phyloP scores from a whole-genome alignment of 53 echinoderm and acorn worm genomes.

The Zoroaster sp. region DNA sequence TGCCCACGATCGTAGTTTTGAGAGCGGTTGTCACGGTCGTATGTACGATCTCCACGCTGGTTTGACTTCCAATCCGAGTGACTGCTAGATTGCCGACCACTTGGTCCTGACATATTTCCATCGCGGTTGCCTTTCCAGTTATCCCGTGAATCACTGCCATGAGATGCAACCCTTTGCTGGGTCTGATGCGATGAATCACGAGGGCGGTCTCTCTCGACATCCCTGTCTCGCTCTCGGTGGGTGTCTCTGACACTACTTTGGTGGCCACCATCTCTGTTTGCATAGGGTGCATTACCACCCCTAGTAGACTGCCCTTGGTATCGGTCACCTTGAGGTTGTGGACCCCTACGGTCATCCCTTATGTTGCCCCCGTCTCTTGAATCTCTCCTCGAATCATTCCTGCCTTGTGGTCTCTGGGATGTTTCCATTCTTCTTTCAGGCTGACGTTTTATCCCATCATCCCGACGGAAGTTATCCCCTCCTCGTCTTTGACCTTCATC shows the following conservation, averaged over 20 bases:
- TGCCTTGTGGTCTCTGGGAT: neutral
- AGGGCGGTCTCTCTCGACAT: slow-evolving; percentile 19
- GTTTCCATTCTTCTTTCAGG: slow-evolving; percentile 42
- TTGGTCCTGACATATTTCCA: neutral
- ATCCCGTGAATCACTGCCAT: slow-evolving; percentile 22
- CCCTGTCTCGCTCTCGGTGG: slow-evolving; percentile 24
- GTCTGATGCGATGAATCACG: slow-evolving; percentile 33
- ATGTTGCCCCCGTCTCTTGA: slow-evolving; percentile 29
- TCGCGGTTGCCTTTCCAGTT: slow-evolving; percentile 40
- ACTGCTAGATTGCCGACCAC: slow-evolving; percentile 5
- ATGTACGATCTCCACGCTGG: slow-evolving; percentile 29
- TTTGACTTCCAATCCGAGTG: slow-evolving; percentile 44
- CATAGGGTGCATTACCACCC: slow-evolving; percentile 19
- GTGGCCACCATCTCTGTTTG: neutral
- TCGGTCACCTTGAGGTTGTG: slow-evolving; percentile 15
- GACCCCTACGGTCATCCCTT: slow-evolving; percentile 49
- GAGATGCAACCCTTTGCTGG: slow-evolving; percentile 17
- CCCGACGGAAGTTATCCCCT: slow-evolving; percentile 48
- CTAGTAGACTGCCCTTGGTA: slow-evolving; percentile 47
- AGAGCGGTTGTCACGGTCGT: slow-evolving; percentile 40
- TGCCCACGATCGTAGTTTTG: slow-evolving; percentile 49
- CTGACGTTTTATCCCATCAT: slow-evolving; percentile 49
- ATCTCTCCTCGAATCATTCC: slow-evolving; percentile 27
- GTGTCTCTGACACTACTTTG: neutral
- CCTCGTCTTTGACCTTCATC: slow-evolving; percentile 7